Conservation (phyloP, 2,113 vertebrate genomes). For the Garra rufa region DNA sequence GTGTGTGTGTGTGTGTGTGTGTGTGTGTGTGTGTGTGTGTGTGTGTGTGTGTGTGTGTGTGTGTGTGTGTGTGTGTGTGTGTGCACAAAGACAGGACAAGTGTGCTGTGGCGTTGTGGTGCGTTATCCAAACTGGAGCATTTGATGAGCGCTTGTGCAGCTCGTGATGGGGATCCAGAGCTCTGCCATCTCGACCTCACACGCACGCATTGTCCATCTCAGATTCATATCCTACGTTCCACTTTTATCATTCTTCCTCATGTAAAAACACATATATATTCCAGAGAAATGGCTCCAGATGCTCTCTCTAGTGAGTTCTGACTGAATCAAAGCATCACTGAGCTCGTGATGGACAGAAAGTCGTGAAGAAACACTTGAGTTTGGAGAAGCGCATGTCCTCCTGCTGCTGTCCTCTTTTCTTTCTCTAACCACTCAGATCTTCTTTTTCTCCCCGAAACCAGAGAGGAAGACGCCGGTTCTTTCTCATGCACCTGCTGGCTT, state of each 20-base stretch:
- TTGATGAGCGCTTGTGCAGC: conserved; percentile 37
- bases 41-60: background rate
- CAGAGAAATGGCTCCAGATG: background rate
- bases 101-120: background rate
- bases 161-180: conserved; percentile 28
- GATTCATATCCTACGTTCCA: conserved; percentile 6
- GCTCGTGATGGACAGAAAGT: background rate
- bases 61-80: background rate
- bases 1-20: background rate
- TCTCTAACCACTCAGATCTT: background rate
- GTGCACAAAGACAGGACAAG: background rate
- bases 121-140: conserved; percentile 49
- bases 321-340: conserved; percentile 2
- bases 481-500: conserved; percentile 24
- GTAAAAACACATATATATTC: background rate
- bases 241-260: background rate
- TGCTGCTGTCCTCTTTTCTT: background rate
- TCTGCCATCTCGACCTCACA: conserved; percentile 33
- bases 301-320: conserved; percentile 9
- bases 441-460: background rate
- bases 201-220: conserved; percentile 33
- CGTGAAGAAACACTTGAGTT: background rate
- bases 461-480: background rate
- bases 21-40: background rate
- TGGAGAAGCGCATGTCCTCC: background rate